These are phyloP conservation scores for Trematomus bernacchii DNA, from an alignment of 2,797 vertebrate genomes.

Conservation along the genomic window DNA sequence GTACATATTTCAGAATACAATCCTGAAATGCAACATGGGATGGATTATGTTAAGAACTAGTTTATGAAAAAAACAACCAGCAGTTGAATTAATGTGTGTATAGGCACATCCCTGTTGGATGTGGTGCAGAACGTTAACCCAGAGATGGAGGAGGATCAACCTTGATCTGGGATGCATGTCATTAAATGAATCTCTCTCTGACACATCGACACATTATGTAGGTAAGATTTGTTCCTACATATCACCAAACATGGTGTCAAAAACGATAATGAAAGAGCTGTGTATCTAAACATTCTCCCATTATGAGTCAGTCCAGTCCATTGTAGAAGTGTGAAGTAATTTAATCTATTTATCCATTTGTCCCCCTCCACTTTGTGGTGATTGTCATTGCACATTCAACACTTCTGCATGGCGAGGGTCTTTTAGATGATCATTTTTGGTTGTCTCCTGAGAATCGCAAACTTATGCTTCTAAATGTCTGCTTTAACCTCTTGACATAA, in stretches of 20 bases:
- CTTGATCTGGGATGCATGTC: constrained; percentile 47
- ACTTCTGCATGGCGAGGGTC: not conserved
- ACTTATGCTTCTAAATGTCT: not conserved
- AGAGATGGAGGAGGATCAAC: constrained; percentile 49
- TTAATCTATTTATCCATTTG: constrained; percentile 1
- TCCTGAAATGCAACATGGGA: constrained; percentile 82
- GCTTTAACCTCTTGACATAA: constrained; percentile 16
- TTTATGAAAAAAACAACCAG: constrained; percentile 8
- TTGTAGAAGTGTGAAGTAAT: not conserved
- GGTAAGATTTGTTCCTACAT: constrained; percentile 25
- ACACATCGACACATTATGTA: constrained; percentile 17
- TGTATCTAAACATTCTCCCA: constrained; percentile 7
- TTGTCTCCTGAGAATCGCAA: constrained; percentile 22
- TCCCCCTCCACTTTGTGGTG: constrained; percentile 1
- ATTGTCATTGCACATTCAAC: constrained; percentile 5
- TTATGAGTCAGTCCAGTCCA: not conserved
- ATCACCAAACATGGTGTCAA: constrained; percentile 29
- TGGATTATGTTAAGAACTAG: constrained; percentile 65
- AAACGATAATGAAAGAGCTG: constrained; percentile 13
- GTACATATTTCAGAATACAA: constrained; percentile 72
- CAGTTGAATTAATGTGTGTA: constrained; percentile 17
- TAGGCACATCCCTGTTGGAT: constrained; percentile 31
- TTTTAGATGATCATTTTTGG: constrained; percentile 9
- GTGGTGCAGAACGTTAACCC: constrained; percentile 22
- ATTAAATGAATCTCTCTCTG: constrained; percentile 4